Base-by-base conservation (phyloP, 2,113 vertebrate genomes). In the Corynorhinus townsendii region DNA sequence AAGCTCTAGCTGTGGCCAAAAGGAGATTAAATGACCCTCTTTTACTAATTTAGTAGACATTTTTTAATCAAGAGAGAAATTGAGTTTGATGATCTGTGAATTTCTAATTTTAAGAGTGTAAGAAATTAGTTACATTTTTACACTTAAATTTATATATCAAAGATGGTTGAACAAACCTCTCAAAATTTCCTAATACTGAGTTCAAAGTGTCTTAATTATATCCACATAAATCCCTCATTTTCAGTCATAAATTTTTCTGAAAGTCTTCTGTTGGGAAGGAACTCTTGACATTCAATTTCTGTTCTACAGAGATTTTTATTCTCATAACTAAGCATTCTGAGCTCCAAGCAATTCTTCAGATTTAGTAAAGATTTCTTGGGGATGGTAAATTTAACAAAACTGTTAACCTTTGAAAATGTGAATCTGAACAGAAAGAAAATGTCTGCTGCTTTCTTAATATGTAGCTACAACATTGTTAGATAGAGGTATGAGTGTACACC, bases 371-470 rank as follows among this genome's bases (percentile, higher is more conserved):
- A 81, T 68, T 92, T 90, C 69, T 35, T 79, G 52, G 40, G 33
- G 64, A 77, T 33, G 72, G 47, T 38, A 85, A 90, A 96, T 94
- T 90, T 93, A 87, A 91, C 89, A 84, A 76, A 91, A 35, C 76
- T 76, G 52, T 94, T 96, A 96, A 94, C 84, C 84, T 94, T 96
- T 95, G 88, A 89, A 95, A 95, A 93, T 81, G 72, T 96, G 49
- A 85, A 62, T 90, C 43, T 73, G 59, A 96, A 52, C n/a, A 73
- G 40, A 85, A 96, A 88, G 71, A 72, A 95, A 91, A 83, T 94
- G 40, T 62, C 52, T 26, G 35, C 71, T 96, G 9, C 49, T 96
- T 54, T 86, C 45, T 90, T 93, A 93, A 76, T 87, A 83, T 85
- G 90, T 95, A n/a, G 16, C 24, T 86, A 76, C 19, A 59, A 40